Evolutionary conservation across 2,797 vertebrate species (phyloP).

Genomic region (Florisuga fusca): DNA sequence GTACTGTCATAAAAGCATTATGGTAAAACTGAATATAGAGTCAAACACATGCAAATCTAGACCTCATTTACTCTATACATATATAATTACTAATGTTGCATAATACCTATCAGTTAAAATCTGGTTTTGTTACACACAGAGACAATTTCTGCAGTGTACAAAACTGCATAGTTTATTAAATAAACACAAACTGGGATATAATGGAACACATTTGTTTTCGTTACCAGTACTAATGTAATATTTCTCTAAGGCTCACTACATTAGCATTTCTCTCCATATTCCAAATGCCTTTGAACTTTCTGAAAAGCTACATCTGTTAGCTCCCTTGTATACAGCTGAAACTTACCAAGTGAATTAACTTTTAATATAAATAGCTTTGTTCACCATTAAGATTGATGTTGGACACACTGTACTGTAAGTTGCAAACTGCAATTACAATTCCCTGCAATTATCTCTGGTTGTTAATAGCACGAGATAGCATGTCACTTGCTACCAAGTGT

Average conservation of each 20-base stretch:
- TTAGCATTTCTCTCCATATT: constrained; percentile 78
- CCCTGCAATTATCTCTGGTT: constrained; percentile 93
- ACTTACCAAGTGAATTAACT: constrained; percentile 87
- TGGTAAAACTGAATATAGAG: constrained; percentile 27
- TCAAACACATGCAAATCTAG: constrained; percentile 5
- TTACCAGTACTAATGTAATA: constrained; percentile 78
- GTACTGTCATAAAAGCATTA: constrained; percentile 30
- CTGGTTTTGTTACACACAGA: constrained; percentile 54
- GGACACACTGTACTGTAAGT: constrained; percentile 88
- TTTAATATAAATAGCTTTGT: constrained; percentile 87
- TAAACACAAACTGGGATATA: constrained; percentile 81
- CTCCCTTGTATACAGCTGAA: constrained; percentile 77
- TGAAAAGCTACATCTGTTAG: constrained; percentile 84
- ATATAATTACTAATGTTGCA: constrained; percentile 12
- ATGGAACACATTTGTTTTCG: constrained; percentile 83
- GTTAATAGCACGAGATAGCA: constrained; percentile 96
- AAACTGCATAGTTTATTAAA: constrained; percentile 79
- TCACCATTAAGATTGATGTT: constrained; percentile 91
- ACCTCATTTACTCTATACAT: not conserved
- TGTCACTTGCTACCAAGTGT: constrained; percentile 91
- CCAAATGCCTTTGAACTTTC: constrained; percentile 83
- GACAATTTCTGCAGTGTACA: constrained; percentile 62
- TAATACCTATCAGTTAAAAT: constrained; percentile 55
- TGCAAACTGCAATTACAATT: constrained; percentile 93
- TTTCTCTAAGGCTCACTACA: constrained; percentile 79